These are phyloP conservation scores for Heteromyza rotundicornis DNA, from an alignment of 2,888 invertebrate genomes.

Conservation along the genomic window DNA sequence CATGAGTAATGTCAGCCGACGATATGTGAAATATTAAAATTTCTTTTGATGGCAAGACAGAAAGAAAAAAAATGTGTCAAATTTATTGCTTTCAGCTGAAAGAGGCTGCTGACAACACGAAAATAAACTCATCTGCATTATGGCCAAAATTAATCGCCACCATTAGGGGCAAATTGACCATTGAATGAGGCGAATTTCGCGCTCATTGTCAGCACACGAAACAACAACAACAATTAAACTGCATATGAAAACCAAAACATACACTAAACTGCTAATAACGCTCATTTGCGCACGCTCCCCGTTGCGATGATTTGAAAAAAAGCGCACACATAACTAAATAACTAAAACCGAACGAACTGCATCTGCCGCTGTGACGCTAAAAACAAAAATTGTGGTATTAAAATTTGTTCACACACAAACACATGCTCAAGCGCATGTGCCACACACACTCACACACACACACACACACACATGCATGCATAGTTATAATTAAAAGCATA, in stretches of 20 bases:
- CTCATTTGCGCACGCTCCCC: conserved; percentile 47
- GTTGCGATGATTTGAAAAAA: conserved; percentile 43
- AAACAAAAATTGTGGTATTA: conserved; percentile 7
- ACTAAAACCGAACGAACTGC: not conserved
- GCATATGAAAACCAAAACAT: not conserved
- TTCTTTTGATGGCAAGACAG: too few relatives aligned
- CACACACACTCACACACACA: not conserved
- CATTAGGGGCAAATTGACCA: not conserved
- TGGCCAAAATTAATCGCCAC: not conserved
- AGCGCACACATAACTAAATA: conserved; percentile 12
- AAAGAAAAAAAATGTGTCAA: too few relatives aligned
- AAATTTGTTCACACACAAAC: conserved; percentile 19
- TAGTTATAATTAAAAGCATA: conserved; percentile 16
- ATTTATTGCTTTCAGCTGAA: too few relatives aligned
- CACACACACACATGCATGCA: conserved; percentile 5
- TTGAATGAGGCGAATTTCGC: conserved; percentile 1
- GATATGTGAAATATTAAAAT: too few relatives aligned
- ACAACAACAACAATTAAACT: conserved; percentile 11
- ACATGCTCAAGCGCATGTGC: too few relatives aligned
- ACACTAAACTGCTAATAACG: conserved; percentile 10
- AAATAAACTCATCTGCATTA: too few relatives aligned
- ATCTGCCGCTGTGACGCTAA: not conserved
- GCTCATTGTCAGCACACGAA: not conserved
- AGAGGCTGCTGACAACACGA: too few relatives aligned
- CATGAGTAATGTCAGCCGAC: too few relatives aligned